These are phyloP conservation scores for Pocota personata DNA, from an alignment of 2,888 invertebrate genomes.

Conservation along the genomic window DNA sequence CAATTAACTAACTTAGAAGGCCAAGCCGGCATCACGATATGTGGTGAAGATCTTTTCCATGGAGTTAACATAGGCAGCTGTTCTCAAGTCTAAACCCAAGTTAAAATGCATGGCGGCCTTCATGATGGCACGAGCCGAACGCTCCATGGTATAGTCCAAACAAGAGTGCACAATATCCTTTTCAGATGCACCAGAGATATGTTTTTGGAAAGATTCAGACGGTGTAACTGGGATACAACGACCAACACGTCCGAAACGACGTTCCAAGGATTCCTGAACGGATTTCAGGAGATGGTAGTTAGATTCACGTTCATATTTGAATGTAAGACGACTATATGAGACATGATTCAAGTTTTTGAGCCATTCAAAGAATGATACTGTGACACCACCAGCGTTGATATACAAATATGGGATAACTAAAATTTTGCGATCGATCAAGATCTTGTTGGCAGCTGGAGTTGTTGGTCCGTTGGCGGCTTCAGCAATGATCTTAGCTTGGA, in stretches of 20 bases:
- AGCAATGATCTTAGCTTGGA: constrained; percentile 91
- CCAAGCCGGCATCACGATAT: constrained; percentile 96
- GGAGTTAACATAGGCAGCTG: constrained; percentile 97
- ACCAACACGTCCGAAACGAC: constrained; percentile 94
- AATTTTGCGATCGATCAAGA: constrained; percentile 88
- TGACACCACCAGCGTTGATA: constrained; percentile 92
- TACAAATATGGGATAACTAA: constrained; percentile 92
- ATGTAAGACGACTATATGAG: constrained; percentile 92
- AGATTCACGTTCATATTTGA: constrained; percentile 94
- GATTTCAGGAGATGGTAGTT: constrained; percentile 93
- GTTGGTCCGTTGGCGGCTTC: constrained; percentile 97
- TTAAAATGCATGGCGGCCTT: constrained; percentile 87
- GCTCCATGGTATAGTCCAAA: constrained; percentile 92
- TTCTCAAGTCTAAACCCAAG: constrained; percentile 91
- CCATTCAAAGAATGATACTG: constrained; percentile 96
- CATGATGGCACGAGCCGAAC: constrained; percentile 87
- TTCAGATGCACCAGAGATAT: constrained; percentile 91
- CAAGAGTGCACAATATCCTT: constrained; percentile 94
- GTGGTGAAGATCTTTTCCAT: constrained; percentile 98
- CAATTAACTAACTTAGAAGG: constrained; percentile 86
- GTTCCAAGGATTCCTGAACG: constrained; percentile 97
- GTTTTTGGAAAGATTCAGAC: constrained; percentile 87
- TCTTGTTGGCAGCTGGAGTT: constrained; percentile 91
- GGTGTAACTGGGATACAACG: constrained; percentile 95
- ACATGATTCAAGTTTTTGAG: constrained; percentile 95